Evolutionary conservation across 2,797 vertebrate genomes (phyloP).

Genomic region (Tenualosa thibaudeaui): DNA sequence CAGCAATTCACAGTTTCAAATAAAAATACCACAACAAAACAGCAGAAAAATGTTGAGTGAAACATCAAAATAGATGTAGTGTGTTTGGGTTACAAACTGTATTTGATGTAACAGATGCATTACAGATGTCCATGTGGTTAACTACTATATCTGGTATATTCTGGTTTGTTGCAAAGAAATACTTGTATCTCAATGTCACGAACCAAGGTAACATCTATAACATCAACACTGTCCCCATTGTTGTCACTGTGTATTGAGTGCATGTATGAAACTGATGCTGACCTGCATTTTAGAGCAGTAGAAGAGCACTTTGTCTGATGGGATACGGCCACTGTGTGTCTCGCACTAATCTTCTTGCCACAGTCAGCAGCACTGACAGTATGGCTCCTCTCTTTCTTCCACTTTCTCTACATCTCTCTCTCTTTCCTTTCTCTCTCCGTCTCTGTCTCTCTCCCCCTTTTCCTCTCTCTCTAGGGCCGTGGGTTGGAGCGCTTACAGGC

Average conservation of each 20-base stretch:
- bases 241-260: not conserved
- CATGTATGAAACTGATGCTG: not conserved
- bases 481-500: constrained; percentile 50
- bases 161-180: not conserved
- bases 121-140: not conserved
- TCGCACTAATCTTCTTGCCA: constrained; percentile 2
- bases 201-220: not conserved
- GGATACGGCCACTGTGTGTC: not conserved
- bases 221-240: not conserved
- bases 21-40: not conserved
- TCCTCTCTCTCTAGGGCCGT: not conserved
- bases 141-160: not conserved
- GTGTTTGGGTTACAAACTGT: not conserved
- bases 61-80: not conserved
- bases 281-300: constrained; percentile 1
- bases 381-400: not conserved
- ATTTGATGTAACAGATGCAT: not conserved
- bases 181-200: not conserved
- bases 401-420: not conserved
- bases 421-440: not conserved
- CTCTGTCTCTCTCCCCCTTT: not conserved
- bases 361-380: not conserved
- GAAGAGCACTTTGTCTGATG: constrained; percentile 6
- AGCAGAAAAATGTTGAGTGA: not conserved
- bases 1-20: not conserved